Evolutionary conservation across 2,888 invertebrate species (phyloP).

Genomic region (Yponomeuta cagnagella): DNA sequence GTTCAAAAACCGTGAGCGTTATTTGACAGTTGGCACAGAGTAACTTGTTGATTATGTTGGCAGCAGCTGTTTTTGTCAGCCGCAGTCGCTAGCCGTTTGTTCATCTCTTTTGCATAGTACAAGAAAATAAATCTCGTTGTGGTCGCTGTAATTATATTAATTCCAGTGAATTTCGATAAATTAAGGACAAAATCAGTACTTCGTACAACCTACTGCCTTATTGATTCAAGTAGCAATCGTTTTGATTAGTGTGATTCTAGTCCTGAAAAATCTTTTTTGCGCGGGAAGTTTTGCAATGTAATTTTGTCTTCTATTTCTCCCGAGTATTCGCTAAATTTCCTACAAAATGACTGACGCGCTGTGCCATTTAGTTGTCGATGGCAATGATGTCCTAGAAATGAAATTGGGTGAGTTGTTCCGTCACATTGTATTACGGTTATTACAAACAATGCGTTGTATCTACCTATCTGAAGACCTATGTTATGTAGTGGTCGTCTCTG

Average conservation of each 20-base stretch:
- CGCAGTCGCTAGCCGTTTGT: background rate
- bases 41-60: background rate
- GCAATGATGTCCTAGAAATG: conserved; percentile 74
- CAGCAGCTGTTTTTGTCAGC: background rate
- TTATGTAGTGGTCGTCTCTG: too few relatives aligned
- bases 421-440: background rate
- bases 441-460: too few relatives aligned
- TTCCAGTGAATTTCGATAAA: background rate
- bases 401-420: conserved; percentile 58
- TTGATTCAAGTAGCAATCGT: background rate
- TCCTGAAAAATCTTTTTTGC: conserved; percentile 27
- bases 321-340: conserved; percentile 8
- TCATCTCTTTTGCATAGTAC: background rate
- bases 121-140: background rate
- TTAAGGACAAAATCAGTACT: background rate
- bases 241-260: background rate
- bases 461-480: too few relatives aligned
- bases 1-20: background rate
- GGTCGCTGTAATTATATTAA: background rate
- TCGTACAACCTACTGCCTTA: background rate
- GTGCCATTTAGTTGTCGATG: conserved; percentile 71
- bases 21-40: background rate
- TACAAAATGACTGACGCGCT: conserved; percentile 63
- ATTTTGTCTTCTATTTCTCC: conserved; percentile 18
- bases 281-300: conserved; percentile 38